phyloP scores from a whole-genome alignment of 2,797 vertebrate species.

The Podargus strigoides region DNA sequence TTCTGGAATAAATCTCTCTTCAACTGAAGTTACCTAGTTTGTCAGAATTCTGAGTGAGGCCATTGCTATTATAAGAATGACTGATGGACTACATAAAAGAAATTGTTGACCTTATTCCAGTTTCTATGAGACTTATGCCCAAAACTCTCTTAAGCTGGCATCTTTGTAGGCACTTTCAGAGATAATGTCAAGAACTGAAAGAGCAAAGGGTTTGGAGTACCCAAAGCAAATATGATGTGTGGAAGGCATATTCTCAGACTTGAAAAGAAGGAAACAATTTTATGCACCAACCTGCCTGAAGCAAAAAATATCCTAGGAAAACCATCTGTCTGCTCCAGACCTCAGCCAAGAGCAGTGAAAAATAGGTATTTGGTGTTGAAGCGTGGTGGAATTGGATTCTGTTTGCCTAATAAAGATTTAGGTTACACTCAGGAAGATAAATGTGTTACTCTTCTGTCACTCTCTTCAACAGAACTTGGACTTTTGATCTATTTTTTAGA shows the following conservation, averaged over 20 bases:
- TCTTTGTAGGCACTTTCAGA: not conserved
- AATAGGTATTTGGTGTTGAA: not conserved
- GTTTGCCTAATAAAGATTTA: not conserved
- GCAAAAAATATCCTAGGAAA: not conserved
- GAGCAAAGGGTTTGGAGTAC: not conserved
- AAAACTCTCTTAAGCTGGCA: not conserved
- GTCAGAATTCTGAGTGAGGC: not conserved
- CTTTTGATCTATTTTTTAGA: not conserved
- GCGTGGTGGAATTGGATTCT: not conserved
- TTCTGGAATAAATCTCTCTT: not conserved
- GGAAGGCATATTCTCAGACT: not conserved
- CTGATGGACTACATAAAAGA: not conserved
- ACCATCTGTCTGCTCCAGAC: not conserved
- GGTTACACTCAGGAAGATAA: not conserved
- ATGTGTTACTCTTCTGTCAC: not conserved
- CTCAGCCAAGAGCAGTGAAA: not conserved
- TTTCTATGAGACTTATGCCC: not conserved
- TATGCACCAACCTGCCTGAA: not conserved
- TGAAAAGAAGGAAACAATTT: not conserved
- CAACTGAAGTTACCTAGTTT: not conserved
- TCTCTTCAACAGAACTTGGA: not conserved
- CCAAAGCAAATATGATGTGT: not conserved
- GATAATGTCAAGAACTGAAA: not conserved
- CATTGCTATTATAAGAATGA: not conserved
- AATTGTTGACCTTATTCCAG: not conserved